A percentile compares a stretch with the other conserved stretches of the same genome.
These are phyloP conservation scores for Mermis nigrescens DNA, from an alignment of 2,888 invertebrate species.

Conservation along the genomic window DNA sequence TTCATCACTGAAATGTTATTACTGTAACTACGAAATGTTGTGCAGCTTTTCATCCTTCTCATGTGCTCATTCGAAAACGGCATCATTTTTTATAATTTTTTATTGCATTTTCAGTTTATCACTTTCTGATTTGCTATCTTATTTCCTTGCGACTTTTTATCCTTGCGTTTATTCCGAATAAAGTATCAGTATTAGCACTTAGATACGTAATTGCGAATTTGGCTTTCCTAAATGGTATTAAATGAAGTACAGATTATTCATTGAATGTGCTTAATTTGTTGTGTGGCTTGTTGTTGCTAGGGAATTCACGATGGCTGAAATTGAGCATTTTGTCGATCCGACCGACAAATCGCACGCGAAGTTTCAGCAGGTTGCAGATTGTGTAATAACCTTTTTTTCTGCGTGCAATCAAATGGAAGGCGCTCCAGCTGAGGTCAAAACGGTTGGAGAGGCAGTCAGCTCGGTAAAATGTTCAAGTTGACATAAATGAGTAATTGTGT, in stretches of 20 bases:
- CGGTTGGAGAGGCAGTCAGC: slow-evolving; percentile 71
- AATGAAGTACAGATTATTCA: neutral
- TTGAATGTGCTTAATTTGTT: neutral
- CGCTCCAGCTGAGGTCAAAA: slow-evolving; percentile 52
- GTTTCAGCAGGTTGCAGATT: slow-evolving; percentile 55
- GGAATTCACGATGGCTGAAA: slow-evolving; percentile 99
- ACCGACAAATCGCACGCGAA: slow-evolving; percentile 66
- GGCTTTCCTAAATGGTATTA: neutral
- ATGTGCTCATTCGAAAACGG: too few species aligned
- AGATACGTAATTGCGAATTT: too few species aligned
- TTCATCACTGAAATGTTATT: too few species aligned
- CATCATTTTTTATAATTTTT: too few species aligned
- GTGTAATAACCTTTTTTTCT: slow-evolving; percentile 64
- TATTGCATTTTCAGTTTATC: too few species aligned
- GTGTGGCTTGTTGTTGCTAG: slow-evolving; percentile 35
- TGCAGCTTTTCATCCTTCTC: too few species aligned
- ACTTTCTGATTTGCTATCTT: too few species aligned
- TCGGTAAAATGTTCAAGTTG: slow-evolving; percentile 41
- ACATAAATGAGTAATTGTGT: too few species aligned
- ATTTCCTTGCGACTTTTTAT: too few species aligned
- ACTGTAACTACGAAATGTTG: too few species aligned
- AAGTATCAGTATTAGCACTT: too few species aligned
- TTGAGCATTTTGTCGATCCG: slow-evolving; percentile 97
- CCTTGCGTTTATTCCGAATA: too few species aligned
- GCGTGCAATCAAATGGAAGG: slow-evolving; percentile 96